These are phyloP conservation scores for Boulengeromyrus knoepffleri DNA, from an alignment of 2,113 vertebrate genomes.

Conservation along the genomic window DNA sequence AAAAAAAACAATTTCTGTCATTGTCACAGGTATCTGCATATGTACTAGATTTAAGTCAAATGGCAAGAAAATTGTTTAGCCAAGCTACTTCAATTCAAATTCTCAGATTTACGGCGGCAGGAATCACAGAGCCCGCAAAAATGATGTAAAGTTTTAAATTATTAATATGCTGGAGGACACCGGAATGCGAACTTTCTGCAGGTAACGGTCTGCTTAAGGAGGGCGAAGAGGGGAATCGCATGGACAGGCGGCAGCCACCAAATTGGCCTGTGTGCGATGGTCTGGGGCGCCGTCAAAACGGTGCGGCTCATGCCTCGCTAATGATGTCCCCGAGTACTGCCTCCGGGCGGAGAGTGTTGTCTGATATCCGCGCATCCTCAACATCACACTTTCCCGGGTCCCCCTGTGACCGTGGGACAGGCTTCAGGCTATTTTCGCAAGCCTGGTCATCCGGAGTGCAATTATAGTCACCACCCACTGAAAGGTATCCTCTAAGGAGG, in stretches of 20 bases:
- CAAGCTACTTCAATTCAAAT: neutral
- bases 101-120: neutral
- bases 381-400: constrained; percentile 3
- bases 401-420: constrained; percentile 9
- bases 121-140: neutral
- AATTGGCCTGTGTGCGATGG: neutral
- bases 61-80: neutral
- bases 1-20: neutral
- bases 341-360: constrained; percentile 13
- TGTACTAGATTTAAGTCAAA: neutral
- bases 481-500: neutral
- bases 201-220: neutral
- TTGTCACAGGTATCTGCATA: neutral
- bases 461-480: constrained; percentile 15
- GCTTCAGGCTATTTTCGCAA: constrained; percentile 7
- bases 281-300: neutral
- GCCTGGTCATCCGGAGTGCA: constrained; percentile 14
- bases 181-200: neutral
- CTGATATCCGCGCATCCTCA: neutral
- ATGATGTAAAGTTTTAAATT: neutral
- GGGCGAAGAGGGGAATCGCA: neutral
- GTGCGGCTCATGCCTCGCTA: constrained; percentile 2
- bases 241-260: neutral
- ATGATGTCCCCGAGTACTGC: constrained; percentile 23
- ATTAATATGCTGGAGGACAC: neutral